These are phyloP conservation scores for chimpanzee (Pan troglodytes) DNA, from an alignment of 2,113 vertebrate genomes.

Conservation along the genomic window NHGRI_mPanTro3-v2.1_pri NC_072404.2:140318001-140318500, in stretches of 20 bases:
- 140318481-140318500: constrained; percentile 45
- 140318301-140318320: not conserved
- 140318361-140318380: not conserved
- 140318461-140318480: not conserved
- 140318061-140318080: constrained; percentile 38
- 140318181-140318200: constrained; percentile 32
- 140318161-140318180: constrained; percentile 37
- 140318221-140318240: constrained; percentile 19
- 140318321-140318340: not conserved
- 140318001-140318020: not conserved
- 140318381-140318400: not conserved
- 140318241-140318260: not conserved
- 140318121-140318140: not conserved
- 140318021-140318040: not conserved
- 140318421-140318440: not conserved
- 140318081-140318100: not conserved
- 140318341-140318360: not conserved
- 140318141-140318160: constrained; percentile 11
- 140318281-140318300: not conserved
- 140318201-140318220: constrained; percentile 17
- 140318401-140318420: not conserved
- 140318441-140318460: constrained; percentile 4
- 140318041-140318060: constrained; percentile 29
- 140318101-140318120: constrained; percentile 43
- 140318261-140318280: not conserved